phyloP scores from a whole-genome alignment of 2,797 vertebrate genomes.

The Choloepus didactylus region DNA sequence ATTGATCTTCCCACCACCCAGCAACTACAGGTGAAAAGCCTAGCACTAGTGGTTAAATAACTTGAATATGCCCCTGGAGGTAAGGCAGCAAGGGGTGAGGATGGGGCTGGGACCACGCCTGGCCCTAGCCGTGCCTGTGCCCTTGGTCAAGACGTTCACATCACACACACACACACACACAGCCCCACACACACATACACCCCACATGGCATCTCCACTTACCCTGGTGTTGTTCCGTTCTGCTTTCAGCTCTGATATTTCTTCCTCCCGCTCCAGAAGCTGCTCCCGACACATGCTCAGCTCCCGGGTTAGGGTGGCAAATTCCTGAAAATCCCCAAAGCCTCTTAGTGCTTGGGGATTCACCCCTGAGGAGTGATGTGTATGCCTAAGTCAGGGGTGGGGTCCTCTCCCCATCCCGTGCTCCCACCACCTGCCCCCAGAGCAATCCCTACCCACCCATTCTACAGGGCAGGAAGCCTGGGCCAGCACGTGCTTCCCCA shows the following conservation, averaged over 20 bases:
- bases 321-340: conserved; percentile 91
- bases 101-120: background rate
- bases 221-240: conserved; percentile 99
- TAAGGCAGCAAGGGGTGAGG: background rate
- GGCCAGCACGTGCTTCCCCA: background rate
- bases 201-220: conserved; percentile 54
- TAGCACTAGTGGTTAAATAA: background rate
- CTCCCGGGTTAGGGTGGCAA: conserved; percentile 97
- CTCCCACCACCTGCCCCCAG: background rate
- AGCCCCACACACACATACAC: no score
- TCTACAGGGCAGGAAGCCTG: background rate
- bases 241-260: conserved; percentile 98
- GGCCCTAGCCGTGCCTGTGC: background rate
- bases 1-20: background rate
- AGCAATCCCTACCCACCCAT: background rate
- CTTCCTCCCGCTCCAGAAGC: conserved; percentile 97
- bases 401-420: background rate
- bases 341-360: conserved; percentile 14
- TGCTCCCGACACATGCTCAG: conserved; percentile 96
- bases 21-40: background rate
- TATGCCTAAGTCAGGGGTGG: background rate
- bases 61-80: background rate
- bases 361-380: background rate
- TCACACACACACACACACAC: rapidly evolving
- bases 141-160: background rate